Conservation (phyloP, 2,113 vertebrate species). For the Paralichthys olivaceus region DNA sequence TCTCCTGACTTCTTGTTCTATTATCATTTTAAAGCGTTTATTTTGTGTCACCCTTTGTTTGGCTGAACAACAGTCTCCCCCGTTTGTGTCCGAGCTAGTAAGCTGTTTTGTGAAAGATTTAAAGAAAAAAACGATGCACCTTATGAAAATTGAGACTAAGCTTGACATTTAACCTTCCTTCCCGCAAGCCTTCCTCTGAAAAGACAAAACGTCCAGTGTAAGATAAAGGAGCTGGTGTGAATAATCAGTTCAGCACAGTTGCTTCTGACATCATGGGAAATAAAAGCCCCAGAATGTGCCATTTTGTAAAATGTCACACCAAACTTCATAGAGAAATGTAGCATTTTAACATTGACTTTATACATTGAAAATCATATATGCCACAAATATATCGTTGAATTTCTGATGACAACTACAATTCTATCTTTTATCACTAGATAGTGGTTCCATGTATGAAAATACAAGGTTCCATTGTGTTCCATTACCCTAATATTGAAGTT, state of each 20-base stretch:
- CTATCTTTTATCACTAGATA: too few relatives aligned
- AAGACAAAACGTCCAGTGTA: conserved; percentile 11
- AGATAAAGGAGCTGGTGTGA: conserved; percentile 8
- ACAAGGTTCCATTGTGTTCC: not conserved
- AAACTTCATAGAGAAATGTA: conserved; percentile 31
- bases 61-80: conserved; percentile 70
- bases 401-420: too few relatives aligned
- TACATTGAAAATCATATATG: too few relatives aligned
- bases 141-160: conserved; percentile 57
- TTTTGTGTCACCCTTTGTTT: conserved; percentile 37
- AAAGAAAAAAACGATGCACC: conserved; percentile 73
- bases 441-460: not conserved
- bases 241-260: conserved; percentile 1
- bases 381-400: too few relatives aligned
- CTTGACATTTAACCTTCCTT: conserved; percentile 46
- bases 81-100: conserved; percentile 46
- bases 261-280: conserved; percentile 7
- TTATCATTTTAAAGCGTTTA: conserved; percentile 17
- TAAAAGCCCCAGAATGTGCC: conserved; percentile 3
- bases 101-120: conserved; percentile 58
- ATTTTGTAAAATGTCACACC: conserved; percentile 6
- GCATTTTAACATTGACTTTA: not conserved
- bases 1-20: conserved; percentile 39
- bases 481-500: not conserved
- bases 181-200: not conserved